Percentiles rank a stretch among this genome's conserved stretches.
Evolutionary conservation across 1,140 invertebrate genomes (phyloP).

Genomic region (Anoplolepis gracilipes): DNA sequence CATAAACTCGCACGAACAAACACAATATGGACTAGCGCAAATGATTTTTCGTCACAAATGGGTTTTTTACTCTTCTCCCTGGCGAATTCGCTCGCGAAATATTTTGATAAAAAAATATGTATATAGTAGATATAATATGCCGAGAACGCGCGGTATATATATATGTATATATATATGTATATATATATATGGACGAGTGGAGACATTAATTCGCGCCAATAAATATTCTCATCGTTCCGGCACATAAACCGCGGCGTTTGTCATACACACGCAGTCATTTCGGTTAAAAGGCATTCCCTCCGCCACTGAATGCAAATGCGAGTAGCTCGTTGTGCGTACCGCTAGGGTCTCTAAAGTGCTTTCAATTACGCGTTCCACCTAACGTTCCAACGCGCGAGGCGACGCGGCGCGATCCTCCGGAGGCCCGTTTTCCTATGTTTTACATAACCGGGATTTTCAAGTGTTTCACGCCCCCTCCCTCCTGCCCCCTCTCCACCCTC

Average conservation of each 20-base stretch:
- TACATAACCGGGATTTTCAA: constrained; percentile 79
- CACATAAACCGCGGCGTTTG: constrained; percentile 82
- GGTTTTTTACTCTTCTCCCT: constrained; percentile 39
- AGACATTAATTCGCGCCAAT: constrained; percentile 82
- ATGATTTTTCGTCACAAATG: constrained; percentile 54
- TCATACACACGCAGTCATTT: constrained; percentile 83
- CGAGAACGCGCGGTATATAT: constrained; percentile 51
- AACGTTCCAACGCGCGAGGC: constrained; percentile 69
- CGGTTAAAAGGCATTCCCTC: constrained; percentile 84
- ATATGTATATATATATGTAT: not conserved
- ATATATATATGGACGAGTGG: constrained; percentile 68
- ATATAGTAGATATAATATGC: not conserved
- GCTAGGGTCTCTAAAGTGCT: constrained; percentile 82
- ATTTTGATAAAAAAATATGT: constrained; percentile 69
- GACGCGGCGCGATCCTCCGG: constrained; percentile 47
- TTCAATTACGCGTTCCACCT: constrained; percentile 82
- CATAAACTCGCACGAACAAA: not conserved
- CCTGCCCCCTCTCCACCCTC: no score
- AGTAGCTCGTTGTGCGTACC: constrained; percentile 76
- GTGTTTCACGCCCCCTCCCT: constrained; percentile 74
- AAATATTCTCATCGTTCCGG: constrained; percentile 83
- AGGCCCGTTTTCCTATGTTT: constrained; percentile 79
- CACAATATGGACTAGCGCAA: not conserved
- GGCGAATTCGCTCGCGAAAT: constrained; percentile 57
- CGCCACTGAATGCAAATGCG: constrained; percentile 83